Conservation (phyloP, 2,113 vertebrate species). For the Corythornis cristatus region DNA sequence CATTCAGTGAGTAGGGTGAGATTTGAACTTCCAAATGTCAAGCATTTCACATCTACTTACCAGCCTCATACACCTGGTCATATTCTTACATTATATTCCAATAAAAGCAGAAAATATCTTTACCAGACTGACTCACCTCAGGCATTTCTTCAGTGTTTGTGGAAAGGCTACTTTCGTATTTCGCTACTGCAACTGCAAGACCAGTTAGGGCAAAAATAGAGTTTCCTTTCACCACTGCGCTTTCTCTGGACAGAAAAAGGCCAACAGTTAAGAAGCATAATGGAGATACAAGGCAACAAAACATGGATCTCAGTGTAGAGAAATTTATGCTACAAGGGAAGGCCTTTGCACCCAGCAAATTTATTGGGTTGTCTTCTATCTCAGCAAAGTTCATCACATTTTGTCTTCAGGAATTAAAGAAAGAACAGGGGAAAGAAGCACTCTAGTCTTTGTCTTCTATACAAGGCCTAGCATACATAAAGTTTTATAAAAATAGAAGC, state of each 20-base stretch:
- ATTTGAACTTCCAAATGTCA: neutral
- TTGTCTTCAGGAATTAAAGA: neutral
- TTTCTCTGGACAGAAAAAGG: slow-evolving; percentile 81
- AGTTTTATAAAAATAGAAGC: neutral
- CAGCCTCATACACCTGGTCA: neutral
- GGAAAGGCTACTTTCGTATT: slow-evolving; percentile 88
- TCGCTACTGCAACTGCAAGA: slow-evolving; percentile 85
- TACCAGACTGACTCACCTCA: slow-evolving; percentile 76
- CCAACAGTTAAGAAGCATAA: neutral
- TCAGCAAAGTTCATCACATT: neutral
- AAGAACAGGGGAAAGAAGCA: neutral
- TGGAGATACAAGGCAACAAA: neutral
- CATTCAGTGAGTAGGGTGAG: neutral
- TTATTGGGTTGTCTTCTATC: neutral
- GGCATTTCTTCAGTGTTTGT: slow-evolving; percentile 75
- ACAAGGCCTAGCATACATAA: neutral
- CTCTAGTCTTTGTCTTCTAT: neutral
- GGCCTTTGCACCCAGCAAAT: neutral
- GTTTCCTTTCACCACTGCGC: slow-evolving; percentile 94
- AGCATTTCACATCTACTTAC: neutral
- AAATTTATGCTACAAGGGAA: neutral
- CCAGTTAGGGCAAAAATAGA: slow-evolving; percentile 90
- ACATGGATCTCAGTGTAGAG: neutral
- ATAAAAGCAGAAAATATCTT: neutral
- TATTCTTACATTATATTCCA: neutral